Base-by-base conservation (phyloP, 2,113 vertebrate genomes). In the Menura novaehollandiae region DNA sequence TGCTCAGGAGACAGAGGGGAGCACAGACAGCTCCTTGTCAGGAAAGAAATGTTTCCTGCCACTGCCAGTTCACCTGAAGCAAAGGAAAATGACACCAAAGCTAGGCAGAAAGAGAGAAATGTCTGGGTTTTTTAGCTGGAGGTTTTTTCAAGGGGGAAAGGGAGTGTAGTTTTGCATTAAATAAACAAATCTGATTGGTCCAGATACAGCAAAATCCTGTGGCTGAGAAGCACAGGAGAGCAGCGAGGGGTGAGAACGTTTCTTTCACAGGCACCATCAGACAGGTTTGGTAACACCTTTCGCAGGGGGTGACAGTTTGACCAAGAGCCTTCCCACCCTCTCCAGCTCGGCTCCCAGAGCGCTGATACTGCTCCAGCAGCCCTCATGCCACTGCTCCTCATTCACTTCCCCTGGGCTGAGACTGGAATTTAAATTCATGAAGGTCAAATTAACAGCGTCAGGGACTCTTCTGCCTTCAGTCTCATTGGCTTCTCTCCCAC, bases 391-490 rank as follows among this genome's bases (percentile, higher is more conserved):
- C 69, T 52, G 90, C 35, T n/a, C 17, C 26, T 59, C 68, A 58
- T 77, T 67, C 95, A 80, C 47, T 73, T 86, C 39, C 58, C 43
- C n/a, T 18, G 37, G 78, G 91, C 30, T 56, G 51, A 83, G 63
- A 77, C 94, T 90, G 69, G 27, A 75, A 85, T 95, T 71, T 55
- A 55, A 85, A 96, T 83, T 85, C 64, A 58, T 81, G 87, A 96
- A 97, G 86, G 94, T 97, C 84, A 66, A 76, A 92, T 91, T 83
- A 91, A 85, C 44, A 88, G 27, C 37, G n/a, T 80, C 66, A 28
- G 15, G 0, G 0, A 23, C 52, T 89, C 33, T 82, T 80, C 62
- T 60, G 44, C 35, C 30, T 59, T 24, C 41, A 30, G 44, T 67
- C 51, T 46, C 9, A 0, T 43, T 52, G 53, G 47, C 41, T 62